Base-by-base conservation (phyloP, 1,140 invertebrate species). In the Tetragnatha versicolor region DNA sequence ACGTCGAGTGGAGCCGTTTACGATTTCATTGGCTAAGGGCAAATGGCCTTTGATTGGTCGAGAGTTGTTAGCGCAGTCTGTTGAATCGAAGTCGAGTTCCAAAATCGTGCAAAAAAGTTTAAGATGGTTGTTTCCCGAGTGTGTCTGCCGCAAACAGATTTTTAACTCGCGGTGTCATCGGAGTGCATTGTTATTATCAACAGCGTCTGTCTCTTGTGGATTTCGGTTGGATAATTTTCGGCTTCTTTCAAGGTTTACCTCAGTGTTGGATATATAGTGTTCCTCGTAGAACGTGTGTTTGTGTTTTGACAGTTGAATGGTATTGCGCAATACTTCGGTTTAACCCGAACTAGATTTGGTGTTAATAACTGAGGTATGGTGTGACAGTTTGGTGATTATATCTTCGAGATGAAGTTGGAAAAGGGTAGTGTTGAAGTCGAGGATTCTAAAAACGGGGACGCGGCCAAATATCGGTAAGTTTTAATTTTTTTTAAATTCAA, bases 21-120 rank as follows among this genome's bases (percentile, higher is more conserved):
- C 22, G 20, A n/a, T 45, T 12, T 10, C 20, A 75, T 75, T 75
- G 72, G 72, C 6, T 20, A 22, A 49, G 35, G 20, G 6, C 29
- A 29, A 42, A 31, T 29, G 20, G 49, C n/a, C 29, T 39, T 29
- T 75, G 55, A 75, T 75, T 75, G 72, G 72, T 35, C 9, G 10
- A 75, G 72, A 75, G 72, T 75, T 75, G 55, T 63, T 61, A 75
- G 72, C 72, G 72, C 72, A 75, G 72, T 63, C 72, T 75, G 72
- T 75, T 75, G 72, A 75, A 75, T 75, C 29, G 49, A 49, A 42
- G 72, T 75, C 42, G 70, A 75, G 39, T 63, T 61, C 29, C 49
- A 33, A 20, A 49, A 75, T 70, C 47, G 65, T 22, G 25, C 45
- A 68, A 70, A 70, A 63, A 53, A 70, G 37, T 20, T 25, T 20